Percentiles rank a stretch among this genome's conserved stretches.
Evolutionary conservation across 1,140 invertebrate genomes (phyloP).

Genomic region (Centruroides sculpturatus): DNA sequence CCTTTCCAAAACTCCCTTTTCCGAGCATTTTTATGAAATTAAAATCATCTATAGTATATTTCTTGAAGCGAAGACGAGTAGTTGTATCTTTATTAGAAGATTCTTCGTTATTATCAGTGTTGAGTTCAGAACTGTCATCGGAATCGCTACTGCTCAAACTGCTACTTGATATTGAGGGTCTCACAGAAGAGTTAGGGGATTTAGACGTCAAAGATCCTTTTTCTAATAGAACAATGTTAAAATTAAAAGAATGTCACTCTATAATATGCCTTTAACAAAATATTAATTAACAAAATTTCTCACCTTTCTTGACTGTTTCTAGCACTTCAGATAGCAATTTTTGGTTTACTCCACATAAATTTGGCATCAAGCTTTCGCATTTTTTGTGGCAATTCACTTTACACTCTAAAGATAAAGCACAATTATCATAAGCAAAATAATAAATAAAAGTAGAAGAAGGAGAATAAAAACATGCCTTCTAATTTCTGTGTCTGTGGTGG

Average conservation of each 20-base stretch:
- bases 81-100: too few relatives aligned
- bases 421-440: too few relatives aligned
- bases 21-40: conserved; percentile 87
- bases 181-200: too few relatives aligned
- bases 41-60: conserved; percentile 79
- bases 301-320: conserved; percentile 71
- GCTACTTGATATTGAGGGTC: too few relatives aligned
- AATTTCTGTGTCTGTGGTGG: too few relatives aligned
- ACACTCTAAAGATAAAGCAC: conserved; percentile 45
- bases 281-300: conserved; percentile 19
- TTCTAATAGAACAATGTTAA: not conserved
- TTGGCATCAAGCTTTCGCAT: conserved; percentile 91
- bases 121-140: too few relatives aligned
- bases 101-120: too few relatives aligned
- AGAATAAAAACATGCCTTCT: too few relatives aligned
- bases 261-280: not conserved
- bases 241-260: not conserved
- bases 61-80: conserved; percentile 43
- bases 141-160: too few relatives aligned
- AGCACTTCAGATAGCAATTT: conserved; percentile 90
- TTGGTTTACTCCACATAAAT: conserved; percentile 95
- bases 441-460: too few relatives aligned
- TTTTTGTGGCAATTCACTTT: conserved; percentile 94
- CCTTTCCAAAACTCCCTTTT: conserved; percentile 94
- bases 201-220: not conserved